These are phyloP conservation scores for Anguilla obscura DNA, from an alignment of 2,797 vertebrate species.

Conservation along the genomic window DNA sequence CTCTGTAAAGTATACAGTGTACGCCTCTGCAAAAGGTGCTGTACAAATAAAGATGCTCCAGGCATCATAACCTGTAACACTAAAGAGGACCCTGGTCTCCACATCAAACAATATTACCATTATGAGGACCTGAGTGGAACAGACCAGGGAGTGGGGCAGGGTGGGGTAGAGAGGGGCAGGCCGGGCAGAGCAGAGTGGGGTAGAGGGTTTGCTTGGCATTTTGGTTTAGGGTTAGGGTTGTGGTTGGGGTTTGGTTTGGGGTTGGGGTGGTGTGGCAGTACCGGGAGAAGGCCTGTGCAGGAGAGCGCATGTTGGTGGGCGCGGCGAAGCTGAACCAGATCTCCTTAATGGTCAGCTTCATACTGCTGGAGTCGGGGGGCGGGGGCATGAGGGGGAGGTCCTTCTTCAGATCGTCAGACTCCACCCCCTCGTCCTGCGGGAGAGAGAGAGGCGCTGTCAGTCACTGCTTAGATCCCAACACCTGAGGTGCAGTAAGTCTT, in stretches of 20 bases:
- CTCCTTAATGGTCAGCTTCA: constrained; percentile 96
- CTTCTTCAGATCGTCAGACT: constrained; percentile 97
- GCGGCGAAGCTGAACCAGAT: constrained; percentile 99
- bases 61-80: neutral
- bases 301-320: constrained; percentile 91
- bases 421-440: constrained; percentile 93
- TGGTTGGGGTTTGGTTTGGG: too few species aligned
- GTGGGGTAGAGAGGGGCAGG: neutral
- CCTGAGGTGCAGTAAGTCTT: too few species aligned
- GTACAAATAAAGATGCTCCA: neutral
- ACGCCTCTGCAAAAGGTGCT: neutral
- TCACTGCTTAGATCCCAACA: neutral
- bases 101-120: neutral
- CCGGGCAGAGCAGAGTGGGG: neutral
- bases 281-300: constrained; percentile 87
- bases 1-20: neutral
- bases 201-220: too few species aligned
- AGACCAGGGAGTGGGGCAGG: neutral
- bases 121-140: neutral
- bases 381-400: constrained; percentile 94
- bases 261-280: constrained; percentile 45
- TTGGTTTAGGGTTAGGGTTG: too few species aligned
- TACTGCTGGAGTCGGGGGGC: constrained; percentile 97
- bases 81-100: neutral
- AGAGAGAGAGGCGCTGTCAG: constrained; percentile 15